Evolutionary conservation across 64 coral and sea anemone species (phyloP), one percentile per base, ranked within the genome.

Genomic region (Pocillopora damicornis): DNA sequence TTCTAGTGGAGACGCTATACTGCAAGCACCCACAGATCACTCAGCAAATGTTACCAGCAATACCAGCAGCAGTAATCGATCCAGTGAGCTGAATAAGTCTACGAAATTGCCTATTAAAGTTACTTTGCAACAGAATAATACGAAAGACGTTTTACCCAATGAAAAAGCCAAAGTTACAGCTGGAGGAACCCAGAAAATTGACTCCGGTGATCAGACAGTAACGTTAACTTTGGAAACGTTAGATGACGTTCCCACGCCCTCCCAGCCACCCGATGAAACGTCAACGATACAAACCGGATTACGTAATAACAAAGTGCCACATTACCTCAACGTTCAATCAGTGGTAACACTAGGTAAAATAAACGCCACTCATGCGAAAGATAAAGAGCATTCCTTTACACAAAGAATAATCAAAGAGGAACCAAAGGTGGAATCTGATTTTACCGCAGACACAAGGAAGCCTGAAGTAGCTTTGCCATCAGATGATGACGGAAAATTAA

Each of bases 161-260:
- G 67, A n/a, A 56, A 68, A 8, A 67, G 20, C 37, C 67, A 71
- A 67, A 72, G 13, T 8, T n/a, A 11, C 20, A 72, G 3, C 22
- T 71, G n/a, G 38, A 15, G 9, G 58, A 11, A 85, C 15, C 14
- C 11, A 83, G 17, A 83, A 67, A 15, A 15, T 66, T 67, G 81
- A 72, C 37, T 37, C 58, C 0, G 38, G 81, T 71, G 81, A 85
- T 58, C 65, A 85, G 17, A 85, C 65, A 26, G 81, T 85, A 20
- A 85, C 81, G 1, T n/a, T 85, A 1, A 85, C 81, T 20, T 85
- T 85, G 72, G 81, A 85, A 58, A 85, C 64, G 4, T 10, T 85
- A 9, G 81, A 85, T 73, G 81, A 71, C 6, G 14, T 65, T 1
- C 37, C 81, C 12, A n/a, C 14, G 25, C 64, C 81, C 5, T 58